These are phyloP conservation scores for Cyclura pinguis DNA, from an alignment of 2,797 vertebrate species.

Conservation along the genomic window DNA sequence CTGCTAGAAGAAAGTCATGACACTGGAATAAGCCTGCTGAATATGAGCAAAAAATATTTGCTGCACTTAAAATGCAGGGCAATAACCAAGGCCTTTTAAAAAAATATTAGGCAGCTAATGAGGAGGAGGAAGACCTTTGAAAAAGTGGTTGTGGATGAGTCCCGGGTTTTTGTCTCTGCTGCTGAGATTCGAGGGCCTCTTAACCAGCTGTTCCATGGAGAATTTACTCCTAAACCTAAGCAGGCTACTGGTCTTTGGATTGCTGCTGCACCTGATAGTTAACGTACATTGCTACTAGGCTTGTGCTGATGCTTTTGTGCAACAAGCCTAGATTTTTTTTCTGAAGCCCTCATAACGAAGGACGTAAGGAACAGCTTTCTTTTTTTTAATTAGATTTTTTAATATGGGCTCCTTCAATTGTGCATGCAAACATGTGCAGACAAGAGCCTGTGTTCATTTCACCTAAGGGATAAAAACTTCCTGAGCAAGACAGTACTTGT, in stretches of 20 bases:
- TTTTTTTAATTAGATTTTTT: not conserved
- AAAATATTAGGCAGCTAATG: not conserved
- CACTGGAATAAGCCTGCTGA: conserved; percentile 25
- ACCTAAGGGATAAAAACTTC: not conserved
- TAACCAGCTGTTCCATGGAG: not conserved
- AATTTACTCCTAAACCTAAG: not conserved
- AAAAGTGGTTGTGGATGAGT: not conserved
- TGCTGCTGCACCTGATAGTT: not conserved
- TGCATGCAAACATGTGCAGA: not conserved
- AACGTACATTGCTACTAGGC: not conserved
- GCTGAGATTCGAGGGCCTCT: not conserved
- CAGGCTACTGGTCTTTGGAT: not conserved
- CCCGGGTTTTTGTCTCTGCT: not conserved
- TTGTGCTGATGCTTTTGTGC: not conserved
- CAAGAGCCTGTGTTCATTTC: not conserved
- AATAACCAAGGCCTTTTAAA: not conserved
- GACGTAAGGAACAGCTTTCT: not conserved
- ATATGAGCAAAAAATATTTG: not conserved
- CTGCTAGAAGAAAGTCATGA: not conserved
- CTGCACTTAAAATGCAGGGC: not conserved
- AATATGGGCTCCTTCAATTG: not conserved
- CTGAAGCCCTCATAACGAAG: not conserved
- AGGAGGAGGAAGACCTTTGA: not conserved
- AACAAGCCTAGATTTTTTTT: not conserved
- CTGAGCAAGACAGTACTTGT: not conserved